Evolutionary conservation across 2,888 invertebrate genomes (phyloP).

Genomic region (Calliopum simillimum): DNA sequence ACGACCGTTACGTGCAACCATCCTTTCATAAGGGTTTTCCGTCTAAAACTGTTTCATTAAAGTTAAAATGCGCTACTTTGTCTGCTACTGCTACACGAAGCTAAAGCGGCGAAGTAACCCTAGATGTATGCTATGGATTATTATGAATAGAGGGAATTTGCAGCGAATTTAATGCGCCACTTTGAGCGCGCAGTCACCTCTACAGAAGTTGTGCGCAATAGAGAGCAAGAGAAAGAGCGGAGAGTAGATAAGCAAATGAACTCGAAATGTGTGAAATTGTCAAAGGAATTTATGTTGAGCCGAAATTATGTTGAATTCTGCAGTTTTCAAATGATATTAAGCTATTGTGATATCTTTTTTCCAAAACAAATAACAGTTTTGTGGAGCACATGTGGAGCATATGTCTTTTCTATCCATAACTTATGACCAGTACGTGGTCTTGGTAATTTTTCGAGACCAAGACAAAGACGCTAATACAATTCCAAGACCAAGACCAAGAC

Average conservation of each 20-base stretch:
- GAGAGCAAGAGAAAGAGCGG: slow-evolving; percentile 1
- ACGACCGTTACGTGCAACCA: slow-evolving; percentile 13
- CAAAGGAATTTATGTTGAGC: neutral
- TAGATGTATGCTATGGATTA: slow-evolving; percentile 8
- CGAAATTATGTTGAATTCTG: too few relatives aligned
- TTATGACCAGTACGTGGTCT: too few relatives aligned
- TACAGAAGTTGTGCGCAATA: neutral
- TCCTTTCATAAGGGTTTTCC: slow-evolving; percentile 31
- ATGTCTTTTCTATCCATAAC: too few relatives aligned
- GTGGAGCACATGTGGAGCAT: too few relatives aligned
- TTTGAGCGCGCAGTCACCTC: neutral
- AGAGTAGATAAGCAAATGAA: too few relatives aligned
- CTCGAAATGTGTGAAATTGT: neutral
- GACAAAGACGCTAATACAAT: too few relatives aligned
- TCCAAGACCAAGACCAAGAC: too few relatives aligned
- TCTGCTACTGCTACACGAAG: neutral
- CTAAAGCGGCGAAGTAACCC: slow-evolving; percentile 4
- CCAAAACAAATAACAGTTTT: too few relatives aligned
- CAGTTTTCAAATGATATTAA: too few relatives aligned
- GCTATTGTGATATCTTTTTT: too few relatives aligned
- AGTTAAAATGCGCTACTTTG: neutral
- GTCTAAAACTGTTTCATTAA: slow-evolving; percentile 25
- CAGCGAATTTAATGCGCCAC: neutral
- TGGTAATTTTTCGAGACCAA: too few relatives aligned
- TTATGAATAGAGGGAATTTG: neutral